phyloP scores from a whole-genome alignment of 2,113 vertebrate species.

The Burhinus bistriatus region DNA sequence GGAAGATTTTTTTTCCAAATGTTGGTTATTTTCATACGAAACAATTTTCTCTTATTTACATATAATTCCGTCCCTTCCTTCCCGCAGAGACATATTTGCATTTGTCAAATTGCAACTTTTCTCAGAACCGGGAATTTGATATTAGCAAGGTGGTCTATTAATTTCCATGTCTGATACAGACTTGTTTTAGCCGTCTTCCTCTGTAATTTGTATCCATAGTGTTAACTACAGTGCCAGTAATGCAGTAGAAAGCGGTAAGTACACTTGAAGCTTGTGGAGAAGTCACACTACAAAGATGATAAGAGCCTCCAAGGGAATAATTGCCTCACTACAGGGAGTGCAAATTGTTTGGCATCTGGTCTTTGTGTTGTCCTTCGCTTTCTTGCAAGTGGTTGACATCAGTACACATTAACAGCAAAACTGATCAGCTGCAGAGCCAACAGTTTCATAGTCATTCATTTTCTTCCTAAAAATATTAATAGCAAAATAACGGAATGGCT shows the following conservation, averaged over 20 bases:
- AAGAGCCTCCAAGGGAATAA: conserved; percentile 10
- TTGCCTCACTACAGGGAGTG: background rate
- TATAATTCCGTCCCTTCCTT: rapidly evolving
- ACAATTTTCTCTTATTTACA: background rate
- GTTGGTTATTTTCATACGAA: background rate
- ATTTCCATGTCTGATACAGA: background rate
- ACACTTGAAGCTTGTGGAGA: background rate
- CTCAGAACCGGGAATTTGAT: background rate
- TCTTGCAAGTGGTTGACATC: background rate
- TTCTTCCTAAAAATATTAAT: background rate
- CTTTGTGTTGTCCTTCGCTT: background rate
- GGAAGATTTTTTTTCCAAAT: background rate
- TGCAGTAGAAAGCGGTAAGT: background rate
- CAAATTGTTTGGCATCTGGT: conserved; percentile 6
- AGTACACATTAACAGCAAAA: background rate
- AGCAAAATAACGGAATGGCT: background rate
- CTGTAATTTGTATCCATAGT: background rate
- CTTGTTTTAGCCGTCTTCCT: background rate
- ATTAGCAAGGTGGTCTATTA: background rate
- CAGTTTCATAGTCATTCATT: background rate
- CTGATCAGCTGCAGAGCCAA: background rate
- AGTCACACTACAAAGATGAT: background rate
- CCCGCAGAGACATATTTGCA: background rate
- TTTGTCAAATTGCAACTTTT: background rate
- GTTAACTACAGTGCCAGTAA: background rate